phyloP scores from a whole-genome alignment of 2,888 invertebrate species.

The Leucozona laternaria region DNA sequence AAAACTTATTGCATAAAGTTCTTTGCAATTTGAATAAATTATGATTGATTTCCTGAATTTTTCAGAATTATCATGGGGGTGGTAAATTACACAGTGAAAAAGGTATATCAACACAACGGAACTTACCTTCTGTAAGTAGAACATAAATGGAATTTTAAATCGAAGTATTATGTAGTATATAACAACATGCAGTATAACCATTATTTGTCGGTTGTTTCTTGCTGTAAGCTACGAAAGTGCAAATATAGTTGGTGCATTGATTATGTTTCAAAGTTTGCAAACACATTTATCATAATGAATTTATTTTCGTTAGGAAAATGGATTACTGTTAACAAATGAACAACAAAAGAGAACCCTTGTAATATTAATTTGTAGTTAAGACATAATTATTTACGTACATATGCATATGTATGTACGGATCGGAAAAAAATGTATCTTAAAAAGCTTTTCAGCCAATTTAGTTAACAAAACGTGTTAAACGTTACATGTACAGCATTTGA shows the following conservation, averaged over 20 bases:
- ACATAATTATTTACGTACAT: no score
- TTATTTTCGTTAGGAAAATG: no score
- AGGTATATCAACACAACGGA: neutral
- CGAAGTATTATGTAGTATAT: neutral
- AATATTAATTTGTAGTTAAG: no score
- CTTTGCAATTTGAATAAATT: conserved; percentile 30
- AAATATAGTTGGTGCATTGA: neutral
- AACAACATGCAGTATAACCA: neutral
- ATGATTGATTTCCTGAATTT: conserved; percentile 1
- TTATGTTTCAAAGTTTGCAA: neutral
- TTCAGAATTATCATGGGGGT: neutral
- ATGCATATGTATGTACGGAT: no score
- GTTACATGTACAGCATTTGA: no score
- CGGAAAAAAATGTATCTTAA: no score
- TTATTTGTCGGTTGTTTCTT: neutral
- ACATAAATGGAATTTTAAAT: conserved; percentile 4
- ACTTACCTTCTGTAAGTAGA: conserved; percentile 20
- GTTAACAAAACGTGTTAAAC: no score
- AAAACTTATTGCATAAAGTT: neutral
- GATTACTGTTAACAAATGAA: no score
- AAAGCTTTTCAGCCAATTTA: no score
- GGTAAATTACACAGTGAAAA: neutral
- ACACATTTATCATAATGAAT: no score
- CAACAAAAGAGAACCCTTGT: no score
- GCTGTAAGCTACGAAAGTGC: neutral